Conservation (phyloP, 2,797 vertebrate species). For the Xenops minutus region DNA sequence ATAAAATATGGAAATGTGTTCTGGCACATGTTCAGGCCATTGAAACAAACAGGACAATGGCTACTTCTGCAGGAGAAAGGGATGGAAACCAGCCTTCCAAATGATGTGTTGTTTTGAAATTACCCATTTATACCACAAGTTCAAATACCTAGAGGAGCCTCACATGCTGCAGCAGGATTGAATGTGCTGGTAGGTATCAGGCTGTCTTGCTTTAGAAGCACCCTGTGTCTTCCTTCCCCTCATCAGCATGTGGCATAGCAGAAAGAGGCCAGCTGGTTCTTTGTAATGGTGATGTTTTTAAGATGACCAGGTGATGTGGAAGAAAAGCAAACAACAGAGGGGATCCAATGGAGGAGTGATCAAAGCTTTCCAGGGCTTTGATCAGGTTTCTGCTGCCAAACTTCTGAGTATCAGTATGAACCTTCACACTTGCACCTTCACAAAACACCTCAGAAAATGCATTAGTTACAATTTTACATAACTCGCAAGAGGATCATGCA, state of each 20-base stretch:
- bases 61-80: not conserved
- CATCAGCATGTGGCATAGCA: not conserved
- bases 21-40: not conserved
- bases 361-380: constrained; percentile 6
- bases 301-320: not conserved
- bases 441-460: not conserved
- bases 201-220: not conserved
- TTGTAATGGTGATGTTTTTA: not conserved
- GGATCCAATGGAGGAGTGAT: not conserved
- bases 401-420: not conserved
- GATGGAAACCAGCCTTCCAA: not conserved
- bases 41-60: not conserved
- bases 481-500: not conserved
- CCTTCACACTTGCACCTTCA: not conserved
- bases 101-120: not conserved
- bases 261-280: not conserved
- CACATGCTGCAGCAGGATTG: not conserved
- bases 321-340: not conserved
- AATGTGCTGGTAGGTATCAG: not conserved
- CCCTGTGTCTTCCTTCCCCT: not conserved
- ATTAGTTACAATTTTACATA: not conserved
- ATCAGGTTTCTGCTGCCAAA: not conserved
- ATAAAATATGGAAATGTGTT: not conserved
- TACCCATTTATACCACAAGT: not conserved
- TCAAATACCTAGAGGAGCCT: not conserved